Evolutionary conservation across 2,113 vertebrate species (phyloP).

Genomic region (Cyrtonyx montezumae): DNA sequence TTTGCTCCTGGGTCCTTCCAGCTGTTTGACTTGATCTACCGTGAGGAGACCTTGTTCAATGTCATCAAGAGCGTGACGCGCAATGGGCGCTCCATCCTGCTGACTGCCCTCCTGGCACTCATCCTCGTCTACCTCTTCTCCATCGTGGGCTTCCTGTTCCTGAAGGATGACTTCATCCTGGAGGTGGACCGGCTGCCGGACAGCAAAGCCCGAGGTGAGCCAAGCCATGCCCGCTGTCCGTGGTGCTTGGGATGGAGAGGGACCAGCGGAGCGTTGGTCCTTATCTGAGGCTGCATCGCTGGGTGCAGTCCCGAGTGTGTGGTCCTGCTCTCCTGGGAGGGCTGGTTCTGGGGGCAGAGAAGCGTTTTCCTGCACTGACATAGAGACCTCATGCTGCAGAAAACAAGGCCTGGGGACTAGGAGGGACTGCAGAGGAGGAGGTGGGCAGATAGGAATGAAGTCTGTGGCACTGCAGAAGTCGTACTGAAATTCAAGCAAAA

Average conservation of each 20-base stretch:
- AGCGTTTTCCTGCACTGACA: background rate
- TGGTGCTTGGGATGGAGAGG: background rate
- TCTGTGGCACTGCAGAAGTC: background rate
- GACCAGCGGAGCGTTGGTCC: accelerated
- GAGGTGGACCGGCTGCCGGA: constrained; percentile 89
- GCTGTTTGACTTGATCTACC: constrained; percentile 98
- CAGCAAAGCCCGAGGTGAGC: constrained; percentile 76
- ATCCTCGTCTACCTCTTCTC: constrained; percentile 99
- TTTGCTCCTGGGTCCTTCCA: constrained; percentile 59
- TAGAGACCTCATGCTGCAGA: background rate
- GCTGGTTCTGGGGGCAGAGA: background rate
- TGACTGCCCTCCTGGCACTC: constrained; percentile 95
- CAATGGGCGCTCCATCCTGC: constrained; percentile 96
- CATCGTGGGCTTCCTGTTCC: constrained; percentile 96
- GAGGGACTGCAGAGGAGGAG: background rate
- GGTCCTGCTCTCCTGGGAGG: background rate
- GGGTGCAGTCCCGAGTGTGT: background rate
- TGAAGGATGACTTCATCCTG: constrained; percentile 97
- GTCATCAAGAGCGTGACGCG: constrained; percentile 98
- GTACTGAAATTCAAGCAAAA: background rate
- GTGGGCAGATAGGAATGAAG: background rate
- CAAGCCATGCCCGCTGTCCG: background rate
- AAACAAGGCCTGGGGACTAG: background rate
- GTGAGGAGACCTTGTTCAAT: constrained; percentile 96
- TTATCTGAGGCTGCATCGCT: background rate